Percentiles rank a stretch among this genome's conserved stretches.
Evolutionary conservation across 2,888 invertebrate species (phyloP).

Genomic region (Torymus auratus): DNA sequence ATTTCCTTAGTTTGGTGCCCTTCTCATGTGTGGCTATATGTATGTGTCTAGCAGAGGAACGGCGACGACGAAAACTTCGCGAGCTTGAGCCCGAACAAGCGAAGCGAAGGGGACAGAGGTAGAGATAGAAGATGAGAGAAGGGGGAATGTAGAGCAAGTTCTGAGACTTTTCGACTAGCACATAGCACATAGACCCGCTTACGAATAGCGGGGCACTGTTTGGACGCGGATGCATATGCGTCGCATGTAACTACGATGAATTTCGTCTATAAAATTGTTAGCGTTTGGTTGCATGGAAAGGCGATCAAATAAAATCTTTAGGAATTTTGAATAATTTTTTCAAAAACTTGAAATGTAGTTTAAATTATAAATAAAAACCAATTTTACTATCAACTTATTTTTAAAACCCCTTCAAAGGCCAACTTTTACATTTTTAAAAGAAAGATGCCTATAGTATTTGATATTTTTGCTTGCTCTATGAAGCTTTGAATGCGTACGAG

Average conservation of each 20-base stretch:
- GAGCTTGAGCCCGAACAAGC: slow-evolving; percentile 7
- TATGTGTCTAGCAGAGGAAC: no score
- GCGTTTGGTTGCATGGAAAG: no score
- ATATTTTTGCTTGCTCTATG: no score
- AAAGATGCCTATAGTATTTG: no score
- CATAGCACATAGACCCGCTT: slow-evolving; percentile 12
- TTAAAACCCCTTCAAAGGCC: no score
- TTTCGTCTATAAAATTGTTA: neutral
- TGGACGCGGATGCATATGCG: neutral
- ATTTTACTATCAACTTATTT: no score
- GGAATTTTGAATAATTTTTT: no score
- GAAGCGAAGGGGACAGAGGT: slow-evolving; percentile 10
- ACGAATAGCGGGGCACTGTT: neutral
- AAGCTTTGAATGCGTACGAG: no score
- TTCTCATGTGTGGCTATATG: neutral
- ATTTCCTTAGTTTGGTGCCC: slow-evolving; percentile 44
- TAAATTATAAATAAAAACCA: no score
- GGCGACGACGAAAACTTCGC: slow-evolving; percentile 31
- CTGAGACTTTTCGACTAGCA: slow-evolving; percentile 23
- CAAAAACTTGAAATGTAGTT: no score
- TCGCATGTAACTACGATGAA: neutral
- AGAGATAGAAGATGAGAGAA: slow-evolving; percentile 3
- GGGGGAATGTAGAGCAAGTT: neutral
- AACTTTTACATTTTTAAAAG: no score
- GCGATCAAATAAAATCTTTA: no score